Base-by-base conservation (phyloP, 2,797 vertebrate species). In the Malurus splendens region DNA sequence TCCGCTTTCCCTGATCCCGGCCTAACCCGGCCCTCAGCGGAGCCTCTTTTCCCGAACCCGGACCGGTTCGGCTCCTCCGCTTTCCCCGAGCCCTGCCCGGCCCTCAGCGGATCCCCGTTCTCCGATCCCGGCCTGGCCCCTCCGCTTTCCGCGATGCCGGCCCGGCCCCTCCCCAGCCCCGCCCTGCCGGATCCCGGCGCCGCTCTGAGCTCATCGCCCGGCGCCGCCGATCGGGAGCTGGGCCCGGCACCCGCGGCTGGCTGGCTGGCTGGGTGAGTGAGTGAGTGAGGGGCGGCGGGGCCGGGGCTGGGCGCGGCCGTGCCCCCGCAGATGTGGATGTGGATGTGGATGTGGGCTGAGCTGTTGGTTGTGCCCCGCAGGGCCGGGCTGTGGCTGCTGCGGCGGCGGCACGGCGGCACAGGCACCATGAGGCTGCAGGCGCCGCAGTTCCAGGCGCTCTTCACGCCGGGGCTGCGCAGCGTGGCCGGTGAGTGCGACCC, bases 401-500 rank as follows among this genome's bases (percentile, higher is more conserved):
- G 70, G 36, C 67, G 65, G 68, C 67, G 45, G 89, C 92, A 48
- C 32, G 45, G 92, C 25, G 86, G 65, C n/a, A 50, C 38, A 7
- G 95, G 93, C 82, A 97, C 98, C 9, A 99, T 99, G 99, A 97
- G 97, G 96, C 88, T 99, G 80, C 98, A 98, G 93, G 98, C 97
- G 20, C 96, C 97, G 1, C 98, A 99, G 90, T 99, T 99, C 84
- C 96, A 98, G 95, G 97, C 97, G 22, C 97, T 99, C 64, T 98
- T 99, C 96, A 98, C 97, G 1, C 98, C 98, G 19, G 99, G 99
- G 24, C 95, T 99, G 44, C 98, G 97, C 59, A 96, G 93, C 32
- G 92, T 99, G 44, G 98, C 98, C 95, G 98, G 99, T 99, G 96
- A 98, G 97, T 64, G 9, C 12, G 32, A 18, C 32, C 8, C 47